These are phyloP conservation scores for Oceanodroma tethys DNA, from an alignment of 2,113 vertebrate species.

Conservation along the genomic window DNA sequence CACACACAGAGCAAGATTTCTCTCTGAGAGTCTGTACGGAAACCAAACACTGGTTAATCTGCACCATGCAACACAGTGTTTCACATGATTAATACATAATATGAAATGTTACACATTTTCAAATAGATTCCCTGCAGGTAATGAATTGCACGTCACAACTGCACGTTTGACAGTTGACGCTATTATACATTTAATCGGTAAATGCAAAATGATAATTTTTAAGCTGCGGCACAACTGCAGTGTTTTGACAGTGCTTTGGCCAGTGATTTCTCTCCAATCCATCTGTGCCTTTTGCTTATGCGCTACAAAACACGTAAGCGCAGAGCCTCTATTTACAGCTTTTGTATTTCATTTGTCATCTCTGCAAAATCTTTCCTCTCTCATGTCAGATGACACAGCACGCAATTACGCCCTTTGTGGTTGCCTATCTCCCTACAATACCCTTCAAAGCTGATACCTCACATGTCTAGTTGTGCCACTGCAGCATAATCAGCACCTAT, in stretches of 20 bases:
- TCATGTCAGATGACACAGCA: not conserved
- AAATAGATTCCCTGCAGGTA: not conserved
- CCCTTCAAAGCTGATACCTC: accelerated
- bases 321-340: not conserved
- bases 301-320: accelerated
- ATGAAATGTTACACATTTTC: not conserved
- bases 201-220: not conserved
- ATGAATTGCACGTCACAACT: not conserved
- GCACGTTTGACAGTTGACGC: not conserved
- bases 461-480: accelerated
- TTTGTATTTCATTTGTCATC: not conserved
- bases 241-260: not conserved
- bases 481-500: not conserved
- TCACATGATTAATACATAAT: not conserved
- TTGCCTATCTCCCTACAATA: not conserved
- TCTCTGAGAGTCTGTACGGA: not conserved
- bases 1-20: not conserved
- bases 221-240: not conserved
- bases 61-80: not conserved
- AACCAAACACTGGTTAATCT: not conserved
- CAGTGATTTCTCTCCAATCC: not conserved
- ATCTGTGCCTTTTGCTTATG: not conserved
- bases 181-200: accelerated
- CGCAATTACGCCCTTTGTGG: accelerated
- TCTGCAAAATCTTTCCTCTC: not conserved